These are phyloP conservation scores for Aphelenchoides besseyi DNA, from an alignment of 1,140 invertebrate species.

Conservation along the genomic window DNA sequence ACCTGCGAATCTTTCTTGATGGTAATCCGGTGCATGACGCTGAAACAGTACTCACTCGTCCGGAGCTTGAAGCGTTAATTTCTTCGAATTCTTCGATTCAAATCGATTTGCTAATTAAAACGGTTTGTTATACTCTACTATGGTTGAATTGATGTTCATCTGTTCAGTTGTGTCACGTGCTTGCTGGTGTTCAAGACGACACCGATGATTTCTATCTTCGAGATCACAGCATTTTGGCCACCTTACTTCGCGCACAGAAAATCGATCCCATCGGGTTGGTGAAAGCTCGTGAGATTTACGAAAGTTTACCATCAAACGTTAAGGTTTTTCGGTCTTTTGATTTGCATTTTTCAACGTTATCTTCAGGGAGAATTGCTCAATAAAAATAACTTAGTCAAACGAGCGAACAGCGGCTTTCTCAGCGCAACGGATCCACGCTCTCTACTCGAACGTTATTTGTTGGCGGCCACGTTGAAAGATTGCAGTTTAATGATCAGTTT, in stretches of 20 bases:
- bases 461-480: constrained; percentile 61
- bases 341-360: constrained; percentile 25
- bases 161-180: constrained; percentile 46
- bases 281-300: constrained; percentile 45
- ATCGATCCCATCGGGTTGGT: constrained; percentile 55
- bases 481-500: constrained; percentile 52
- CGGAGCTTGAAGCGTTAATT: constrained; percentile 41
- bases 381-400: constrained; percentile 38
- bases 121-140: constrained; percentile 19
- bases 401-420: constrained; percentile 32
- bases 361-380: constrained; percentile 43
- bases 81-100: constrained; percentile 34
- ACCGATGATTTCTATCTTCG: constrained; percentile 34
- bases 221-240: constrained; percentile 36
- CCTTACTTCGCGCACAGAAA: constrained; percentile 41
- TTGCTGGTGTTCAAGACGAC: constrained; percentile 45
- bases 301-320: constrained; percentile 36
- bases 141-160: not conserved
- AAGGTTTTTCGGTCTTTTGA: constrained; percentile 29
- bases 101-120: constrained; percentile 25
- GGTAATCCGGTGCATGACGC: constrained; percentile 53
- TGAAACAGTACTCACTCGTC: not conserved
- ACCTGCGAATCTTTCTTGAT: constrained; percentile 58
- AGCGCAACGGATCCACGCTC: constrained; percentile 42
- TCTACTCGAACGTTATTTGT: constrained; percentile 52